Evolutionary conservation across 2,113 vertebrate genomes (phyloP).

Genomic region (Mobula birostris): DNA sequence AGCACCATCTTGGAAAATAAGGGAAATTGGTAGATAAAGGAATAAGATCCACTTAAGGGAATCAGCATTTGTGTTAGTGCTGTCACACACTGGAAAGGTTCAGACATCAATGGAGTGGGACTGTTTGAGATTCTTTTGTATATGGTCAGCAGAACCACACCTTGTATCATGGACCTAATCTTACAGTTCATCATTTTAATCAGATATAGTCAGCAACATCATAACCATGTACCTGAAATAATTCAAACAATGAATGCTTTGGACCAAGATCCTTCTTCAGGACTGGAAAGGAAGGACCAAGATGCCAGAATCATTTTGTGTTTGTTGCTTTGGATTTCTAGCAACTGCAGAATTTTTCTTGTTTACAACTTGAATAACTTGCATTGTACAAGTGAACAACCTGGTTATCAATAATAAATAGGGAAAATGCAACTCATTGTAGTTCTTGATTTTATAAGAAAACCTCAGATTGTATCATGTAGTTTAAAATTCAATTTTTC

Average conservation of each 20-base stretch:
- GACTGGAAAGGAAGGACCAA: too few relatives aligned
- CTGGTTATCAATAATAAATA: background rate
- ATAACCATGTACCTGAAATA: background rate
- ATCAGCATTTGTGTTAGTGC: too few relatives aligned
- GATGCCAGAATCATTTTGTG: too few relatives aligned
- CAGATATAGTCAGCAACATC: too few relatives aligned
- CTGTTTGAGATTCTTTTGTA: background rate
- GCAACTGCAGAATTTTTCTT: too few relatives aligned
- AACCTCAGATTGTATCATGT: background rate
- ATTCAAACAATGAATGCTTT: too few relatives aligned
- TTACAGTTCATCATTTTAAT: background rate
- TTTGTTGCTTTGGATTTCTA: too few relatives aligned
- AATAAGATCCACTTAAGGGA: background rate
- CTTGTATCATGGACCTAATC: background rate
- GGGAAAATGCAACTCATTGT: background rate
- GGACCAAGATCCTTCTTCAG: too few relatives aligned
- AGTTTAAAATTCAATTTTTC: background rate
- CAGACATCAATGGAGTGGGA: background rate
- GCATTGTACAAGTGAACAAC: background rate
- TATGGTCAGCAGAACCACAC: background rate
- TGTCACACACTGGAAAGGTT: too few relatives aligned
- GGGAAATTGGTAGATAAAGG: too few relatives aligned
- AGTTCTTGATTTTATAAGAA: background rate
- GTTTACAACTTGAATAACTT: background rate
- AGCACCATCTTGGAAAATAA: too few relatives aligned